These are phyloP conservation scores for Pelmatolapia mariae DNA, from an alignment of 2,113 vertebrate genomes.

Conservation along the genomic window DNA sequence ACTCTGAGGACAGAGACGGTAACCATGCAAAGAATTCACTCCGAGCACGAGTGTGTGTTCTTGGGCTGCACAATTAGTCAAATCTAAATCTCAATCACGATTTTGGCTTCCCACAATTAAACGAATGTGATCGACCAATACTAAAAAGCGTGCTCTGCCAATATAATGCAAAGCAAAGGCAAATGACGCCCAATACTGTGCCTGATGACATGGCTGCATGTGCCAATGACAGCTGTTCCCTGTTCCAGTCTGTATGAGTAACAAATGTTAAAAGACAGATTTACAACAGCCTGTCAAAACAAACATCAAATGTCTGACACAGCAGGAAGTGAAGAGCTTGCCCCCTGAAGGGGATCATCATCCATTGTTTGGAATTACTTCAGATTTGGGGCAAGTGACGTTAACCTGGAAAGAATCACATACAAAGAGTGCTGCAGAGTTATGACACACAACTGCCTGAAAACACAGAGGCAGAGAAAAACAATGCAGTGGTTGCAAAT, in stretches of 20 bases:
- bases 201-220: not conserved
- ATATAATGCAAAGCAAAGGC: not conserved
- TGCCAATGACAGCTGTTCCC: not conserved
- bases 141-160: not conserved
- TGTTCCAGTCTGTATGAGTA: not conserved
- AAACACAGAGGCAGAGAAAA: not conserved
- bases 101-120: not conserved
- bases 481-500: not conserved
- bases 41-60: rapidly evolving
- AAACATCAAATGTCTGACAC: not conserved
- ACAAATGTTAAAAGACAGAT: not conserved
- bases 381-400: not conserved
- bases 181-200: not conserved
- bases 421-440: rapidly evolving
- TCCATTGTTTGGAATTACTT: not conserved
- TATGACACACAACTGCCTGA: not conserved
- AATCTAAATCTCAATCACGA: not conserved
- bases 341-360: not conserved
- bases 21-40: not conserved
- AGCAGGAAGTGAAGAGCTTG: not conserved
- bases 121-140: rapidly evolving
- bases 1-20: rapidly evolving
- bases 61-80: not conserved
- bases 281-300: not conserved
- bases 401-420: rapidly evolving